phyloP scores from a whole-genome alignment of 1,140 invertebrate species.

The Penaeus indicus region DNA sequence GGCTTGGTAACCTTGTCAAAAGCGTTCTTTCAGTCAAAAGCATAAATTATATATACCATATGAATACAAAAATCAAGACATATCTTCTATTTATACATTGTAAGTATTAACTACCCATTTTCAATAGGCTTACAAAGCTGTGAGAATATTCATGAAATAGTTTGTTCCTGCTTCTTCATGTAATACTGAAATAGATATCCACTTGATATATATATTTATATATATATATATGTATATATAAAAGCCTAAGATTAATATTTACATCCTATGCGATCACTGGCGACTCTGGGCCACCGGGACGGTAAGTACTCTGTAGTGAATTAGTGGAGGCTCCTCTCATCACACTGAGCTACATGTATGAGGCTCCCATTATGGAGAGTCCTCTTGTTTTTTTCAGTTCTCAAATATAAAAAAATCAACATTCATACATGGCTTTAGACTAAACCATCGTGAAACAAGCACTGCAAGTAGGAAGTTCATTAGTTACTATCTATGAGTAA shows the following conservation, averaged over 20 bases:
- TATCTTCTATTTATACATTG: too few relatives aligned
- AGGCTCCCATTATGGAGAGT: too few relatives aligned
- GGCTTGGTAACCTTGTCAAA: too few relatives aligned
- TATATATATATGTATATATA: not conserved
- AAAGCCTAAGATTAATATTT: not conserved
- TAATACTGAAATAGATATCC: constrained; percentile 34
- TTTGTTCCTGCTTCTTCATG: not conserved
- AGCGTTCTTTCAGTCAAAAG: too few relatives aligned
- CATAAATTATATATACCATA: too few relatives aligned
- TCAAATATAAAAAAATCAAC: too few relatives aligned
- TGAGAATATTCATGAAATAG: not conserved
- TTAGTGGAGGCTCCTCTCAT: not conserved
- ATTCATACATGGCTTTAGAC: too few relatives aligned
- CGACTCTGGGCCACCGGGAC: constrained; percentile 52
- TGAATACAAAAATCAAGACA: too few relatives aligned
- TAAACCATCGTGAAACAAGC: constrained; percentile 8
- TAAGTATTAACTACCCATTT: too few relatives aligned
- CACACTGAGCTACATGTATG: too few relatives aligned
- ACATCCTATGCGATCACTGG: constrained; percentile 40
- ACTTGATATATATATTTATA: not conserved
- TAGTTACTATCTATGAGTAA: not conserved
- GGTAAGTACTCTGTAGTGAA: constrained; percentile 50
- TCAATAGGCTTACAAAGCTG: not conserved
- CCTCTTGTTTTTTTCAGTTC: too few relatives aligned
- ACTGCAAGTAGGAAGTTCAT: not conserved